Base-by-base conservation (phyloP, 1,140 invertebrate genomes). In the Phenacoccus solenopsis region DNA sequence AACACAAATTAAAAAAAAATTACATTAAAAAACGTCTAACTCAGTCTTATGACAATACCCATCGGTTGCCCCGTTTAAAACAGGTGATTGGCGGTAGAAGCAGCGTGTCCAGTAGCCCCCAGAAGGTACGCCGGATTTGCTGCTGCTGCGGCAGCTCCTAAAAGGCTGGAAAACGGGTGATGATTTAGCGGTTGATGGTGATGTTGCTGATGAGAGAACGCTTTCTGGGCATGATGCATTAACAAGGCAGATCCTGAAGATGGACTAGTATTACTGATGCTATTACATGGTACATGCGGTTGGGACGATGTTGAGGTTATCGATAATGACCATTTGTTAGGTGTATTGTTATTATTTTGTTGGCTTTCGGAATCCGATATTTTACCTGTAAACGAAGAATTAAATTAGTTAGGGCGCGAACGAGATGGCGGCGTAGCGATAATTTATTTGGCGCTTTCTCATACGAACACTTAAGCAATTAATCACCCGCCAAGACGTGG, bases 181-280 rank as follows among this genome's bases (percentile, higher is more conserved):
- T 72, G 71, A n/a, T 69, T 68, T 7, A 67, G 32, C 27, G 67
- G 61, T 28, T 38, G 69, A 57, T 70, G 69, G 69, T 76, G 72
- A 32, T 75, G 74, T 67, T 73, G 72, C 30, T 71, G 70, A 20
- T 68, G 64, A 13, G 28, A 28, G n/a, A 67, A 27, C 3, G 68
- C 67, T 56, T 73, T 70, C n/a, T 68, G 67, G 21, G 68, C 68
- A 13, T 64, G 25, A 49, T 74, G 72, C 30, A 67, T 67, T 70
- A 70, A 3, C 57, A 70, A 64, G 20, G 64, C 67, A 12, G 61
- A 56, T 10, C 20, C 28, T 24, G 32, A 25, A 32, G n/a, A 38
- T 68, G 68, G 30, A 57, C 57, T 35, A 69, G 13, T 27, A 21
- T 21, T 30, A 56, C 20, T 38, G 28, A 25, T 68, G 32, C 24